A percentile compares a stretch with the other conserved stretches of the same genome.
Evolutionary conservation across 2,888 invertebrate species (phyloP).

Genomic region (Norana najaformis): DNA sequence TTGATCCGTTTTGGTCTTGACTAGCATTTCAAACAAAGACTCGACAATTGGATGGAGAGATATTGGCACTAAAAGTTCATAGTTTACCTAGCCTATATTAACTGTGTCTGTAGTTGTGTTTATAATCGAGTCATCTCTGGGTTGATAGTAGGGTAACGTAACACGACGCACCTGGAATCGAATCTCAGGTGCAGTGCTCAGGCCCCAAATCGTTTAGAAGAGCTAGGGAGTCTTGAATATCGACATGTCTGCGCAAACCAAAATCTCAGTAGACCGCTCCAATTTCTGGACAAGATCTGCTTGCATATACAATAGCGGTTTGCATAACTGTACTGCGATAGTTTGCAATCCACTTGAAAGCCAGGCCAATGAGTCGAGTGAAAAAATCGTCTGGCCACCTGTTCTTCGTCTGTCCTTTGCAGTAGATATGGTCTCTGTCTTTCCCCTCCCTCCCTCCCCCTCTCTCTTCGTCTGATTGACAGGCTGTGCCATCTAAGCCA

Average conservation of each 20-base stretch:
- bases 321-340: background rate
- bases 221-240: background rate
- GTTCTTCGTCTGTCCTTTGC: background rate
- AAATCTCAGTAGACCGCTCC: background rate
- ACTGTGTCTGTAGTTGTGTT: too few relatives aligned
- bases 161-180: background rate
- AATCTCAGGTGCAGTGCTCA: background rate
- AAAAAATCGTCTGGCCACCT: background rate
- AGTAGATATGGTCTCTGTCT: background rate
- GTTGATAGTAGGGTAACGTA: background rate
- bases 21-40: background rate
- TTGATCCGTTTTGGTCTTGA: background rate
- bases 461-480: background rate
- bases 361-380: background rate
- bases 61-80: background rate
- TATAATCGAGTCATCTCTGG: too few relatives aligned
- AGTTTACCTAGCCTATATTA: background rate
- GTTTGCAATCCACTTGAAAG: background rate
- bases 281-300: background rate
- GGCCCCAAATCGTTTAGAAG: background rate
- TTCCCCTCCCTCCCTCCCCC: background rate
- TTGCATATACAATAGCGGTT: background rate
- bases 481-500: background rate
- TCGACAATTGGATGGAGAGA: background rate
- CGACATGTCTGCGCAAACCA: background rate